Evolutionary conservation across 2,888 invertebrate genomes (phyloP), one percentile per base, ranked within the genome.

Genomic region (Apamea crenata): DNA sequence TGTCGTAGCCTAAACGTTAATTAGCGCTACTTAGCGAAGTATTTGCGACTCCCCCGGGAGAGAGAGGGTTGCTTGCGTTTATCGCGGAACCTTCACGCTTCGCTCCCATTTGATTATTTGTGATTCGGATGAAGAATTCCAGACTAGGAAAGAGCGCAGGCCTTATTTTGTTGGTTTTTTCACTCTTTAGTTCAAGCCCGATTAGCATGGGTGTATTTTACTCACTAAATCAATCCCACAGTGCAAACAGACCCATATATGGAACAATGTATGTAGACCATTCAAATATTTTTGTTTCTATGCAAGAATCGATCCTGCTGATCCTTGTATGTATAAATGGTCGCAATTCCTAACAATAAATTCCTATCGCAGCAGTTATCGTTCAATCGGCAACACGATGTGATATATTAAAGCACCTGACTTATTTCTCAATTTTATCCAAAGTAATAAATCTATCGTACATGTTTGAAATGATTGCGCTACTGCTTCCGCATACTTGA

Each of bases 1-100:
- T 76, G 83, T 70, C 83, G 79, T 71, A 83, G 83, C 76, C 81
- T 87, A 80, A 87, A 77, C 87, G 84, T 81, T 87, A 85, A 85
- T 85, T 85, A 84, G 50, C 75, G 77, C 84, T 85, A 85, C 81
- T 85, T 85, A 85, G 74, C 59, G 29, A 73, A 84, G 81, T 87
- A 87, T 85, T 80, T 76, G 87, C 77, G 72, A 87, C 77, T 85
- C 85, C 87, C 85, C 21, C n/a, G 75, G 72, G 87, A 40, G 59
- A 32, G 53, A 47, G 66, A 69, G 81, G 81, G 73, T 70, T 74
- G 72, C 68, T 68, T 74, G 16, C 72, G 74, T 74, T 83, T 73
- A 74, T 72, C 75, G 50, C 40, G 53, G 40, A 67, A 66, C 72
- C 74, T 75, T 50, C 29, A 50, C 67, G 81, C 16, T 53, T 67